Percentiles rank a stretch among this genome's conserved stretches.
phyloP scores from a whole-genome alignment of 2,888 invertebrate species.

The Tipula helvola region DNA sequence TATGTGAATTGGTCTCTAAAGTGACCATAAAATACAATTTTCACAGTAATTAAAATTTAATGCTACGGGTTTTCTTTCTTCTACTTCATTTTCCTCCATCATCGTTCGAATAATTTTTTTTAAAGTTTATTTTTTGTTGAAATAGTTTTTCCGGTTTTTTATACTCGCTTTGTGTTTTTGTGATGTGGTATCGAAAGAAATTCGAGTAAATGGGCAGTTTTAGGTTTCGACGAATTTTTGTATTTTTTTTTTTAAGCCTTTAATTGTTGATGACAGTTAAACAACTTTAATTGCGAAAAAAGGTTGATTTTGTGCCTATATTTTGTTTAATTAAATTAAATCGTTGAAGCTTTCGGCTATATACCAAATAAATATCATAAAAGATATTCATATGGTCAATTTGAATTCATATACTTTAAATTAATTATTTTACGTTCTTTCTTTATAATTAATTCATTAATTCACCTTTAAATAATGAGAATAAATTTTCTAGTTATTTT shows the following conservation, averaged over 20 bases:
- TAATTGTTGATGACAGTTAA: background rate
- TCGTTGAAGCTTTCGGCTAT: background rate
- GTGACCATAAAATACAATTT: constrained; percentile 4
- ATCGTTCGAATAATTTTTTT: background rate
- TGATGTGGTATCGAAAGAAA: background rate
- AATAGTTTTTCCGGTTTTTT: background rate
- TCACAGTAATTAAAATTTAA: constrained; percentile 4
- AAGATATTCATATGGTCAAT: too few relatives aligned
- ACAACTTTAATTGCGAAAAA: background rate
- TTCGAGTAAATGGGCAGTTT: background rate
- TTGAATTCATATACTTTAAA: background rate
- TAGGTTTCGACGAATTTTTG: background rate
- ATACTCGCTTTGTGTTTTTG: background rate
- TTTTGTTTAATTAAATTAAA: too few relatives aligned
- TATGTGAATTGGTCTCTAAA: constrained; percentile 4
- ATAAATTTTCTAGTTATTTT: too few relatives aligned
- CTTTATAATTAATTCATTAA: too few relatives aligned
- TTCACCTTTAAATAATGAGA: too few relatives aligned
- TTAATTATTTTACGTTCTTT: background rate
- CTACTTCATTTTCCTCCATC: background rate
- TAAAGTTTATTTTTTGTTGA: background rate
- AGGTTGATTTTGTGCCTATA: background rate
- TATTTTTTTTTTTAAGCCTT: background rate
- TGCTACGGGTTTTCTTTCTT: background rate
- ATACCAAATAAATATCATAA: too few relatives aligned